Base-by-base conservation (phyloP, 2,888 invertebrate genomes). In the Sceliomorpha sp. region DNA sequence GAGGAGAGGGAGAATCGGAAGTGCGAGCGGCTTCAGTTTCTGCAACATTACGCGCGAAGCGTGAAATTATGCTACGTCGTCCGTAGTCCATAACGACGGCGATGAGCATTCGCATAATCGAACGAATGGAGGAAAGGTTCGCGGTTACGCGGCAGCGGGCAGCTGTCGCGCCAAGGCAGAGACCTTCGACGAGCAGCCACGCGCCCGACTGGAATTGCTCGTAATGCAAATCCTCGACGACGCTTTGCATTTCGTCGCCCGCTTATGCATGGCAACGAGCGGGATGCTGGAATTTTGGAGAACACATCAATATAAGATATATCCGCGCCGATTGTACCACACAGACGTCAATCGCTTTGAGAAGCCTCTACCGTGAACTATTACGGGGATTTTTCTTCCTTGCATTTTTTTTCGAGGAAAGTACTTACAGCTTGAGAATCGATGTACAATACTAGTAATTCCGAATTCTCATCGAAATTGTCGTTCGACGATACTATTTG, bases 21-120 rank as follows among this genome's bases (percentile, higher is more conserved):
- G 60, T 47, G 29, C 26, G 9, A 50, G 42, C n/a, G 34, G 24
- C 29, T 17, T 31, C 34, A 34, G 62, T 58, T 62, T 59, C 63
- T 48, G 50, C 44, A 47, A 37, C 70, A 78, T 80, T 76, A 73
- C 75, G 74, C 68, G 56, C 78, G 64, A 75, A 73, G 78, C 79
- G 78, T 79, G 77, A 83, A 84, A 85, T 85, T 84, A 84, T 83
- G 78, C 81, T 67, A 67, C 62, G 70, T 68, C 70, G 75, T 73
- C 70, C 75, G 72, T 73, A 70, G 76, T 63, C 76, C 79, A 78
- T 79, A 76, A 83, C 83, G 77, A 70, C 75, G 72, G 69, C 72
- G 76, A 72, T 75, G 50, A 68, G 67, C 59, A 68, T 74, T 79
- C 72, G 81, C 75, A 81, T 81, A 80, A 81, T 82, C 78, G 79